Percentiles rank a stretch among this genome's conserved stretches.
Conservation (phyloP, 2,113 vertebrate species). For the Thunnus maccoyii region DNA sequence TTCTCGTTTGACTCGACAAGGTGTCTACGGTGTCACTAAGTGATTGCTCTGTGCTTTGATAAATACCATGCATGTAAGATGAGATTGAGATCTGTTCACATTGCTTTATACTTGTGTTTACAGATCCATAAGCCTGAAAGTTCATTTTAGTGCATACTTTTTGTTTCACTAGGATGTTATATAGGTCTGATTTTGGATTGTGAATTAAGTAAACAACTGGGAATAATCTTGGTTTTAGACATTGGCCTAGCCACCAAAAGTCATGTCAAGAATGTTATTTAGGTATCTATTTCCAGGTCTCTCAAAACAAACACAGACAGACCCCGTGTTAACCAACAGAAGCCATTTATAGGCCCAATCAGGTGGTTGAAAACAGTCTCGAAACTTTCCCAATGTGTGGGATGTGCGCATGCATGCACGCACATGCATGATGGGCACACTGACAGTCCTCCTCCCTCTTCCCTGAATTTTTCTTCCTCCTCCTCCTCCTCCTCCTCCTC, state of each 20-base stretch:
- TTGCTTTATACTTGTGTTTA: background rate
- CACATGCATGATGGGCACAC: slow-evolving; percentile 65
- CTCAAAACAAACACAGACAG: slow-evolving; percentile 67
- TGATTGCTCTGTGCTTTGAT: background rate
- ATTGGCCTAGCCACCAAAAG: slow-evolving; percentile 39
- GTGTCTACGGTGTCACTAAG: background rate
- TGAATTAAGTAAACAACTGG: slow-evolving; percentile 59
- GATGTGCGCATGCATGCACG: slow-evolving; percentile 66
- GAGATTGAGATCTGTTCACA: background rate
- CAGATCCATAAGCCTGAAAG: background rate
- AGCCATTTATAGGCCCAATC: slow-evolving; percentile 67
- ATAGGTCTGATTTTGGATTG: slow-evolving; percentile 41
- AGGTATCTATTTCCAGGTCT: slow-evolving; percentile 71
- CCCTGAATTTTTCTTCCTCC: background rate
- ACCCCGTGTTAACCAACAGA: slow-evolving; percentile 74
- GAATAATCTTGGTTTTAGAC: slow-evolving; percentile 65
- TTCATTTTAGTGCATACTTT: background rate
- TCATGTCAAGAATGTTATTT: slow-evolving; percentile 73
- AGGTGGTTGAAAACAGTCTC: slow-evolving; percentile 70
- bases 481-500: slow-evolving; percentile 4
- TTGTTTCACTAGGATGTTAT: background rate
- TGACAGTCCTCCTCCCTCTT: slow-evolving; percentile 41
- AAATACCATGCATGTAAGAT: background rate
- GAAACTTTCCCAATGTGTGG: slow-evolving; percentile 63
- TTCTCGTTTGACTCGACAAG: slow-evolving; percentile 8